Conservation (phyloP, 2,888 invertebrate species). For the Polydrusus tereticollis region DNA sequence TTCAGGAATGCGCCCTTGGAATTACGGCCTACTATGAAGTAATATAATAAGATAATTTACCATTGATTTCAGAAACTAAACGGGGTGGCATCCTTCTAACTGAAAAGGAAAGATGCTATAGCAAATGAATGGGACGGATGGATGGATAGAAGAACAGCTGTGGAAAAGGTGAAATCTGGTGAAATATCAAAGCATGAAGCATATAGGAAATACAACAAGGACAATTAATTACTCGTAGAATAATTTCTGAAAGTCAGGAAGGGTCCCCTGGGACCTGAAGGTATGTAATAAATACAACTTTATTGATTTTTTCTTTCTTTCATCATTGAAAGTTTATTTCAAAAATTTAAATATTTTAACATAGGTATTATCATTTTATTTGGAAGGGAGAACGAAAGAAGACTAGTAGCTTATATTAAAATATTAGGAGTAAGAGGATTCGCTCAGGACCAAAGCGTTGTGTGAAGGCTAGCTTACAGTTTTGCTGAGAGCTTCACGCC, state of each 20-base stretch:
- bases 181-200: not conserved
- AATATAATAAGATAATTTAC: no score
- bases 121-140: not conserved
- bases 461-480: not conserved
- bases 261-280: not conserved
- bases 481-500: constrained; percentile 7
- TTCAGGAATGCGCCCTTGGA: no score
- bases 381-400: constrained; percentile 17
- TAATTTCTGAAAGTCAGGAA: not conserved
- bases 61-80: not conserved
- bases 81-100: not conserved
- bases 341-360: not conserved
- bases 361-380: not conserved
- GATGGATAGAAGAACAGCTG: not conserved
- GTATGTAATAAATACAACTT: not conserved
- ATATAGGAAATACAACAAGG: not conserved
- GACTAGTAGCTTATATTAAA: constrained; percentile 27
- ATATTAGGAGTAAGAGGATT: constrained; percentile 18
- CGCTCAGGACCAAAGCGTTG: not conserved
- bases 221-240: not conserved
- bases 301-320: not conserved
- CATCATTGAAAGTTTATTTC: not conserved
- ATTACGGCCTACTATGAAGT: no score
- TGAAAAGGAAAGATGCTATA: not conserved
- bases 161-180: not conserved